phyloP scores from a whole-genome alignment of 2,797 vertebrate species.

The Arnoldichthys spilopterus region DNA sequence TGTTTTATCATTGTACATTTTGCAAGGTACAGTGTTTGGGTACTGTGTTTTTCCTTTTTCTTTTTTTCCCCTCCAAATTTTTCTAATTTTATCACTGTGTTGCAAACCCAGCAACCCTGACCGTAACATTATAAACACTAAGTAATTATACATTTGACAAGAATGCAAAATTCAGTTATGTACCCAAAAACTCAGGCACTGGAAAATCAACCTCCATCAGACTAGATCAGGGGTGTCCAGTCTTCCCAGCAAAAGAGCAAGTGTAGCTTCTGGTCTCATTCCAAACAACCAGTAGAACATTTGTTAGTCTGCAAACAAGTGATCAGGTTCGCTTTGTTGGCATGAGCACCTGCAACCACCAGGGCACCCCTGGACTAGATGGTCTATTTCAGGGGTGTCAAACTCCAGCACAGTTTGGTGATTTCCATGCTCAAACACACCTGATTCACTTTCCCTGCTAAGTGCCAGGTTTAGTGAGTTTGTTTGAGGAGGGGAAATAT shows the following conservation, averaged over 20 bases:
- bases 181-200: slow-evolving; percentile 23
- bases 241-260: neutral
- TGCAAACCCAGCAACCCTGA: neutral
- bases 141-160: neutral
- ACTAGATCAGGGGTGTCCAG: neutral
- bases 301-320: neutral
- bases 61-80: neutral
- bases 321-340: no score
- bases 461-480: no score
- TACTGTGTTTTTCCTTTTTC: neutral
- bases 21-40: slow-evolving; percentile 12
- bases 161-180: slow-evolving; percentile 3
- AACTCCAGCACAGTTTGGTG: no score
- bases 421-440: no score
- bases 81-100: neutral
- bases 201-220: neutral
- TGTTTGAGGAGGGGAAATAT: no score
- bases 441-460: no score
- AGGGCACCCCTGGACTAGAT: neutral
- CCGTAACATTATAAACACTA: neutral
- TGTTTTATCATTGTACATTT: slow-evolving; percentile 6
- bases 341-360: no score
- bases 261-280: neutral
- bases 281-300: neutral
- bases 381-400: no score